Evolutionary conservation across 2,888 invertebrate genomes (phyloP).

Genomic region (Erebia palarica): DNA sequence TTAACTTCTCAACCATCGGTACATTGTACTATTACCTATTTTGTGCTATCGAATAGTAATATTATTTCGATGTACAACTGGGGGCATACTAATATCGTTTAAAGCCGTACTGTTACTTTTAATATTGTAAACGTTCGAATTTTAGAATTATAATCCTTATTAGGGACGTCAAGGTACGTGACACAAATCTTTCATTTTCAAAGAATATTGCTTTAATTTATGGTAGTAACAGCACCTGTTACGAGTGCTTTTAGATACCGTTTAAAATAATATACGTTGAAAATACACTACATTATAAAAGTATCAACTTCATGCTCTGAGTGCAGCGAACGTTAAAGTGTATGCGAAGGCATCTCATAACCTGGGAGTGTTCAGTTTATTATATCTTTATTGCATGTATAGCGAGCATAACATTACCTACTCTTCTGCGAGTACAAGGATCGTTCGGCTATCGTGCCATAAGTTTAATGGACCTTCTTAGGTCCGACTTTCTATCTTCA

Average conservation of each 20-base stretch:
- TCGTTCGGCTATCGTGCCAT: conserved; percentile 23
- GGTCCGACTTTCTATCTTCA: too few species aligned
- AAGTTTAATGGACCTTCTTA: neutral
- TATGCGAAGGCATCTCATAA: conserved; percentile 33
- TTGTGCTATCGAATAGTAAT: too few species aligned
- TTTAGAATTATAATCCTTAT: too few species aligned
- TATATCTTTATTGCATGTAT: conserved; percentile 37
- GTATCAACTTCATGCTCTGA: conserved; percentile 15
- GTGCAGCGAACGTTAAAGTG: conserved; percentile 25
- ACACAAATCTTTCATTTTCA: too few species aligned
- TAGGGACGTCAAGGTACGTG: too few species aligned
- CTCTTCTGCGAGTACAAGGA: conserved; percentile 19
- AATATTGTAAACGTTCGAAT: too few species aligned
- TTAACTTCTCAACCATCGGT: too few species aligned
- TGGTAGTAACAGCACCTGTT: neutral
- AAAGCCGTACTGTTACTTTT: too few species aligned
- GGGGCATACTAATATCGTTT: too few species aligned
- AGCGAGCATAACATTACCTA: conserved; percentile 38
- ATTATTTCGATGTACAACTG: too few species aligned
- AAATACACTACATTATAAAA: conserved; percentile 16
- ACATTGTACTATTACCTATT: too few species aligned
- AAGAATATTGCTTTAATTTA: too few species aligned
- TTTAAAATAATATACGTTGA: neutral
- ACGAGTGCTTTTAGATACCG: neutral
- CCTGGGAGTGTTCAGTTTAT: conserved; percentile 33